Base-by-base conservation (phyloP, 1,140 invertebrate genomes). In the Drosophila kanapiae region DNA sequence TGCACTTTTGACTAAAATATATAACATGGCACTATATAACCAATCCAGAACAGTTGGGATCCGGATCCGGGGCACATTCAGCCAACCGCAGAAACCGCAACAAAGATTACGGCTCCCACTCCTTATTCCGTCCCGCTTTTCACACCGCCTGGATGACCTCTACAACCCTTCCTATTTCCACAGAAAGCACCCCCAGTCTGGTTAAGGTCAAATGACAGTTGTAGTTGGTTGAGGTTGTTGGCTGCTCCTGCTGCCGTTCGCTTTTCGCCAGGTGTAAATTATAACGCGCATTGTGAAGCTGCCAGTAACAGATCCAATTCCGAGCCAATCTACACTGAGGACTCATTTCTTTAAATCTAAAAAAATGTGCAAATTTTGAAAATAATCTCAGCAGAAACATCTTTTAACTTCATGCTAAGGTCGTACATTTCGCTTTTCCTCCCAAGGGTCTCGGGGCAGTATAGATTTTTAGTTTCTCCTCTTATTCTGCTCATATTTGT, bases 191-290 rank as follows among this genome's bases (percentile, higher is more conserved):
- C 29, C 27, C 16, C 40, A 29, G 74, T 60, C 63, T 69, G 74
- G 45, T 71, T 90, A 84, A 88, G 85, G 85, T 88, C 85, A 81
- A 90, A 84, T 90, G 84, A 81, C 84, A 90, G 69, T 80, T 87
- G 83, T 81, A 90, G 85, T 88, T 80, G 70, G 72, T 77, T 65
- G 31, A 45, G 61, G 71, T 49, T 31, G 71, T 57, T 75, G 70
- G 47, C 62, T 68, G 38, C 51, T 42, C 3, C 27, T 54, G 14
- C 35, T 37, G 16, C 54, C 65, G 51, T 69, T 68, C 68, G 56
- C 62, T 70, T 56, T 70, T 35, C 67, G 63, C 81, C 67, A 85
- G 85, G 85, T 88, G 85, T 88, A 88, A 88, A 88, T 88, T 90
- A 88, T 90, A 90, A 88, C 85, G 86, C 82, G 78, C 78, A 80